Conservation (phyloP, 2,113 vertebrate species). For the Nannospalax galili region DNA sequence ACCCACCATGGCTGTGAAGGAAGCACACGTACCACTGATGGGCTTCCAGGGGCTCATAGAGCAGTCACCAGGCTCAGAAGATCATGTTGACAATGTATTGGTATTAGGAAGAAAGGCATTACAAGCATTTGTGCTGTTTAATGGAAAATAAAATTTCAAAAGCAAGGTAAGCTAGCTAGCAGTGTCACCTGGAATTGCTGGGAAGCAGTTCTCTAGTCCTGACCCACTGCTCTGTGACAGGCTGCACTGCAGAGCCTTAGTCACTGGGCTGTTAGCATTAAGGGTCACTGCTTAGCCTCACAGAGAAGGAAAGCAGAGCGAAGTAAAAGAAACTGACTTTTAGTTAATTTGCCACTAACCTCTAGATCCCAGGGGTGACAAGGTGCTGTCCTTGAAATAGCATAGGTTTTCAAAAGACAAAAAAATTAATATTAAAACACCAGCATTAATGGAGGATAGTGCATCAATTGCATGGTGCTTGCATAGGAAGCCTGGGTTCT, state of each 20-base stretch:
- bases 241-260: neutral
- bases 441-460: neutral
- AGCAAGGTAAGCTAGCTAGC: slow-evolving; percentile 12
- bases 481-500: neutral
- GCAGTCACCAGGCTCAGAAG: neutral
- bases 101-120: slow-evolving; percentile 34
- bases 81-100: neutral
- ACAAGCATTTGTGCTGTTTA: slow-evolving; percentile 57
- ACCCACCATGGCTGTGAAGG: neutral
- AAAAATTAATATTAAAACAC: slow-evolving; percentile 25
- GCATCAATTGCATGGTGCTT: neutral
- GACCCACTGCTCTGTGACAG: neutral
- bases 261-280: neutral
- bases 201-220: neutral
- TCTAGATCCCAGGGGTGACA: neutral
- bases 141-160: slow-evolving; percentile 54
- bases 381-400: neutral
- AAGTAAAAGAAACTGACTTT: slow-evolving; percentile 14
- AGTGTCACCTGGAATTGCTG: neutral
- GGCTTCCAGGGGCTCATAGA: slow-evolving; percentile 59
- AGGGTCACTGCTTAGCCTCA: neutral
- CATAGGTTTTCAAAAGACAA: slow-evolving; percentile 11
- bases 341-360: slow-evolving; percentile 5
- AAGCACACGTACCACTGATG: neutral
- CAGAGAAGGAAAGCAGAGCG: neutral